Evolutionary conservation across 2,888 invertebrate species (phyloP), one percentile per base, ranked within the genome.

Genomic region (Ephialtes manifestator): DNA sequence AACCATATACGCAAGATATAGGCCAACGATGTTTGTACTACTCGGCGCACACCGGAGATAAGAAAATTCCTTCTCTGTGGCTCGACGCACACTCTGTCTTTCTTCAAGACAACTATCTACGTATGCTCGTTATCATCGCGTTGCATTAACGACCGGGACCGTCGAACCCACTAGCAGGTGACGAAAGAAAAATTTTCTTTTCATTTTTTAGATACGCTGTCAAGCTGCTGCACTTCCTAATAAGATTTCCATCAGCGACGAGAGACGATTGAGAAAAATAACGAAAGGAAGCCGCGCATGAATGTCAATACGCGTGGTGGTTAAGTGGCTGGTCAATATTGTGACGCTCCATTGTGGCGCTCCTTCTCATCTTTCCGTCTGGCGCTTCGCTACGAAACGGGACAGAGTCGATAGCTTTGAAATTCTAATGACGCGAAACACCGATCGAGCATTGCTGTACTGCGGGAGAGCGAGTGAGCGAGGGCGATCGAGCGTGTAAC

Each of bases 291-390:
- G 76, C 77, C 76, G 68, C 81, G 60, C 63, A 76, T 80, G 83
- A 84, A 80, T 82, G 82, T 85, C 79, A 79, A 85, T 82, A 79
- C 67, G 51, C 79, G 76, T 39, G 76, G 76, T 39, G 76, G 72
- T 85, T 80, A 82, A 82, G 82, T 85, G 82, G 72, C 71, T 28
- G 79, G 82, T 82, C 79, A 82, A 85, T 82, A 85, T 82, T 71
- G 79, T 81, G 75, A 67, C 48, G 48, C n/a, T n/a, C 53, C 55
- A 13, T n/a, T 51, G 13, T 13, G 18, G 15, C 51, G n/a, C 51
- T 43, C 63, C 31, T 15, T 20, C 4, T 80, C 65, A 20, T 51
- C 48, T 18, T 11, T 24, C 60, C 46, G 75, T 60, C 75, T 81
- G 67, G 63, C 10, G 39, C 65, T 18, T 58, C 53, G 24, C 53